Percentiles rank a stretch among this genome's conserved stretches.
These are phyloP conservation scores for Anguilla megastoma DNA, from an alignment of 2,797 vertebrate species.

Conservation along the genomic window DNA sequence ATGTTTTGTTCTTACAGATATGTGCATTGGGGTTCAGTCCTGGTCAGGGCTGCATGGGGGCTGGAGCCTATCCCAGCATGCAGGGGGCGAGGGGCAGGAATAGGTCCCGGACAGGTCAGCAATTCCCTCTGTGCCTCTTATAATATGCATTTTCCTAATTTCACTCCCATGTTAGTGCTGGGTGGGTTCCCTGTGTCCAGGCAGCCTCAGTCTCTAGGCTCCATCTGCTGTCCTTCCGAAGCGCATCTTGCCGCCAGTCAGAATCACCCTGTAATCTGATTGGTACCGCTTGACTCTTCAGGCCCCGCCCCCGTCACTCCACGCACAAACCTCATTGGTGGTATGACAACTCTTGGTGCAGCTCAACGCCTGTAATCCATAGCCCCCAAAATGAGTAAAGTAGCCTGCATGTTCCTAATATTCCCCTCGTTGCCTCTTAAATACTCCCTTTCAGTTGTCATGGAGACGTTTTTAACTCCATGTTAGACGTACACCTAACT, in stretches of 20 bases:
- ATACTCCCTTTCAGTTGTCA: slow-evolving; percentile 29
- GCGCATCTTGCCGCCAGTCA: slow-evolving; percentile 76
- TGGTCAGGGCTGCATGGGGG: no score
- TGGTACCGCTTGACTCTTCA: slow-evolving; percentile 70
- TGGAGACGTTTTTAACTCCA: slow-evolving; percentile 41
- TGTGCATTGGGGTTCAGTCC: no score
- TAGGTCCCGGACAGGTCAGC: no score
- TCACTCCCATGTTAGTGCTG: no score
- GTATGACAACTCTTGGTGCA: slow-evolving; percentile 30
- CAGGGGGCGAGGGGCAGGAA: no score
- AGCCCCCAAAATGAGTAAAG: slow-evolving; percentile 18
- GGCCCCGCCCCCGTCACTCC: slow-evolving; percentile 51
- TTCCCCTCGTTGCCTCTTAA: slow-evolving; percentile 37
- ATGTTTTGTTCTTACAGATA: not conserved
- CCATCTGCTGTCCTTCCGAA: slow-evolving; percentile 58
- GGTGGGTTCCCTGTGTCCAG: slow-evolving; percentile 34
- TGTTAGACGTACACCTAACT: not conserved
- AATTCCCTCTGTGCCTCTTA: no score
- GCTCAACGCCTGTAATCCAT: slow-evolving; percentile 1
- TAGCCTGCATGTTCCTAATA: slow-evolving; percentile 6
- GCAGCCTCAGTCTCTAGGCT: slow-evolving; percentile 11
- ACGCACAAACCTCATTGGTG: slow-evolving; percentile 42
- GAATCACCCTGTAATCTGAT: slow-evolving; percentile 63
- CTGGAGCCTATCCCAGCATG: no score
- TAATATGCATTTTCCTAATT: no score